phyloP scores from a whole-genome alignment of 2,888 invertebrate genomes.

The Melanophora roralis region DNA sequence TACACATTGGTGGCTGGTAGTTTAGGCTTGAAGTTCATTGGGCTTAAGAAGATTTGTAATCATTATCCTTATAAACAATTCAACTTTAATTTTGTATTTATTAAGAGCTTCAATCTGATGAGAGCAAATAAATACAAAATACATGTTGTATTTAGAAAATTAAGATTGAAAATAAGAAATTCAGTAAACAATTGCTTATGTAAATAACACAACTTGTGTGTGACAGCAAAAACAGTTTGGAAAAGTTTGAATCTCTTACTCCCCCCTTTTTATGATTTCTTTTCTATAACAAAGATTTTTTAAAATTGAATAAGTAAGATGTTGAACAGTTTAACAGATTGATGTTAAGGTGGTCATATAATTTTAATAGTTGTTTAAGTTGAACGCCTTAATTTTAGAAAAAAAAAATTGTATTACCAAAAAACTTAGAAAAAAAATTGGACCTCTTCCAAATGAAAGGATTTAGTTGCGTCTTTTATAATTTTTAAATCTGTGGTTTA shows the following conservation, averaged over 20 bases:
- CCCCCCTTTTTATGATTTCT: not conserved
- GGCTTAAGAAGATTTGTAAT: conserved; percentile 58
- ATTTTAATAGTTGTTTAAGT: too few relatives aligned
- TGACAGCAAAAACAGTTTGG: not conserved
- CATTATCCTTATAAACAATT: conserved; percentile 56
- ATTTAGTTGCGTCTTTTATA: not conserved
- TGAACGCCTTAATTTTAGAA: too few relatives aligned
- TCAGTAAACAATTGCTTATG: conserved; percentile 31
- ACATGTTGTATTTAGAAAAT: conserved; percentile 50
- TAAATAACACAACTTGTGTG: conserved; percentile 12
- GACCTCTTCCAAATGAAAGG: too few relatives aligned
- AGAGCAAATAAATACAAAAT: not conserved
- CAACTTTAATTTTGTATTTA: conserved; percentile 48
- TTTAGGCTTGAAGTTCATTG: conserved; percentile 18
- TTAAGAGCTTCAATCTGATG: not conserved
- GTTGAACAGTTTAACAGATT: not conserved
- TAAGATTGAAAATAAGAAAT: conserved; percentile 43
- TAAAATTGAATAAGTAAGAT: not conserved
- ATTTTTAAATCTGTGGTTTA: not conserved
- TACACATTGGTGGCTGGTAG: not conserved
- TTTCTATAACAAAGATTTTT: not conserved
- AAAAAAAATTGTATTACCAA: too few relatives aligned
- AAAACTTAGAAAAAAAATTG: too few relatives aligned
- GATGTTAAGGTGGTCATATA: not conserved
- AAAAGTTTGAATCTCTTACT: not conserved